Evolutionary conservation across 2,113 vertebrate species (phyloP).

Genomic region (Platichthys stellatus): DNA sequence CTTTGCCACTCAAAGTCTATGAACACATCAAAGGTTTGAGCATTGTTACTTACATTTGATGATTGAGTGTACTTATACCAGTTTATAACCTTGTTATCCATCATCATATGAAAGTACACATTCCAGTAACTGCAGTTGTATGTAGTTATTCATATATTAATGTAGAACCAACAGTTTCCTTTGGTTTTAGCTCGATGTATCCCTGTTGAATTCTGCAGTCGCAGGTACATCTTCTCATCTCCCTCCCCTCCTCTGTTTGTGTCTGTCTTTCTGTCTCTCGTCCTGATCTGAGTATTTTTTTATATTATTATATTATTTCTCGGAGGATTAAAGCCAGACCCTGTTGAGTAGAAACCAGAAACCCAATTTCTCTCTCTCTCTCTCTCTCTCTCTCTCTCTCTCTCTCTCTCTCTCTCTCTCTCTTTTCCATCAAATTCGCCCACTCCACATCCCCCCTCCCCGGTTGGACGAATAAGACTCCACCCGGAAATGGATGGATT

Average conservation of each 20-base stretch:
- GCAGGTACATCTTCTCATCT: neutral
- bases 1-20: too few species aligned
- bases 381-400: slow-evolving; percentile 29
- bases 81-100: too few species aligned
- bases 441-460: slow-evolving; percentile 9
- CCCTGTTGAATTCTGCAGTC: neutral
- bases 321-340: slow-evolving; percentile 72
- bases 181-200: neutral
- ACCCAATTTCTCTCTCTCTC: slow-evolving; percentile 46
- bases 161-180: too few species aligned
- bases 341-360: slow-evolving; percentile 55
- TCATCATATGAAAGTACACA: too few species aligned
- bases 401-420: slow-evolving; percentile 28
- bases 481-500: slow-evolving; percentile 73
- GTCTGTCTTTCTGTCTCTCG: slow-evolving; percentile 1
- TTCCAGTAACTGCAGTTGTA: too few species aligned
- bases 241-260: neutral
- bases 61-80: too few species aligned
- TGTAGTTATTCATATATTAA: too few species aligned
- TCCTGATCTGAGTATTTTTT: neutral
- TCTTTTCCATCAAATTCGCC: slow-evolving; percentile 54
- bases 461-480: slow-evolving; percentile 43
- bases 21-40: too few species aligned
- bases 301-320: slow-evolving; percentile 57
- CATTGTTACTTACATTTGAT: too few species aligned